Conservation (phyloP, 2,797 vertebrate genomes). For the Eupleurogrammus muticus region DNA sequence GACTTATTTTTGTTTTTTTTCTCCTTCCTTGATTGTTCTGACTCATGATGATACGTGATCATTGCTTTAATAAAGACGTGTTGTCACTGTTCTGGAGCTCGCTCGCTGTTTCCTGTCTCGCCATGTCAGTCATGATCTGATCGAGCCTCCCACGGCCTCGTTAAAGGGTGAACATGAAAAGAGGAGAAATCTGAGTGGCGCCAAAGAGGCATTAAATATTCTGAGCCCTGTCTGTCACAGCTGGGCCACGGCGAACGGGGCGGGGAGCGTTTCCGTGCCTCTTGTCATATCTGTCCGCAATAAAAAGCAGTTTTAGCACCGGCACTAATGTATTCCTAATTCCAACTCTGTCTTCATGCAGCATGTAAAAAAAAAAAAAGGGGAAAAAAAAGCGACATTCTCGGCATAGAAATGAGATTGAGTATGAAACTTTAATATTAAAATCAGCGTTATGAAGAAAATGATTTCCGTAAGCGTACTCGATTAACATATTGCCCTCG, state of each 20-base stretch:
- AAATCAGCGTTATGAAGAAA: constrained; percentile 41
- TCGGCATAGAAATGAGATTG: constrained; percentile 34
- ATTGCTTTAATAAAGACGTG: constrained; percentile 75
- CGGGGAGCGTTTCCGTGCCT: constrained; percentile 40
- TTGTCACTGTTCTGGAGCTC: constrained; percentile 52
- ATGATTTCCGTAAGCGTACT: constrained; percentile 39
- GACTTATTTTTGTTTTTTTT: constrained; percentile 50
- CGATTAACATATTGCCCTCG: constrained; percentile 71
- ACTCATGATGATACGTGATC: constrained; percentile 61
- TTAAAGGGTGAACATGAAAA: constrained; percentile 74
- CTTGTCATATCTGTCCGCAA: constrained; percentile 43
- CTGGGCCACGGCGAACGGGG: constrained; percentile 38
- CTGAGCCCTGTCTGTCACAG: constrained; percentile 51
- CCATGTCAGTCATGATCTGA: constrained; percentile 67
- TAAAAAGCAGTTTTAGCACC: constrained; percentile 40
- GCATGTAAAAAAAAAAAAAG: constrained; percentile 22
- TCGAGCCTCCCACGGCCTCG: constrained; percentile 62
- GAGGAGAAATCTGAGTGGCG: constrained; percentile 58
- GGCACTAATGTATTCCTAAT: constrained; percentile 48
- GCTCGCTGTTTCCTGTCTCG: constrained; percentile 54
- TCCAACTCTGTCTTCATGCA: constrained; percentile 30
- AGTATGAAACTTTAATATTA: constrained; percentile 40
- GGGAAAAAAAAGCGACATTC: neutral
- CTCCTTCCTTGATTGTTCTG: constrained; percentile 46
- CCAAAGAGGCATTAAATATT: constrained; percentile 61